Evolutionary conservation across 1,140 invertebrate genomes (phyloP), one percentile per base, ranked within the genome.

Genomic region (Matsumurasca onukii): DNA sequence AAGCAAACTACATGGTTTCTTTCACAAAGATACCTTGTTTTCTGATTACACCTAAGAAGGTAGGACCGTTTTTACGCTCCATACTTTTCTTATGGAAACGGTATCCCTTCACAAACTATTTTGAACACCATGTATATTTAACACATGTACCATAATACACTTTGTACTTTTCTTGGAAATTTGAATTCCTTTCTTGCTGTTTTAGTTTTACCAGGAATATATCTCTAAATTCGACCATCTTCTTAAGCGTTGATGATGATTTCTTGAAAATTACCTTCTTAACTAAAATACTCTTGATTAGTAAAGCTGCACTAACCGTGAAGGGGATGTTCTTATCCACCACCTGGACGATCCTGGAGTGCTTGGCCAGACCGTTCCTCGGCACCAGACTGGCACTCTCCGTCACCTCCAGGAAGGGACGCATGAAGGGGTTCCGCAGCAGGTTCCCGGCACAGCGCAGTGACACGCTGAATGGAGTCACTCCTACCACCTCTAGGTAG

Each of bases 401-500:
- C 5, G n/a, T 22, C 49, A 51, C 49, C 49, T 22, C 17, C 5
- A 51, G 17, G 17, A 17, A 51, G n/a, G 49, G 49, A 5, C 49
- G n/a, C 49, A 51, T 51, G 17, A 20, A 20, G 49, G n/a, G n/a
- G 49, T 51, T 17, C n/a, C 24, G n/a, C 49, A 51, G 3, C 17
- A 51, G 49, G 3, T 17, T 17, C 3, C 49, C 49, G 5, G 3
- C 3, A n/a, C 49, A 51, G n/a, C n/a, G 49, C n/a, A 51, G 49
- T 22, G 3, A 5, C n/a, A 51, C 49, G 49, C 49, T 51, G 49
- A 51, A 51, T 17, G 49, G 49, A 22, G 49, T 51, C 3, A 51
- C n/a, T 20, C 24, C 49, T 20, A 51, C 49, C 24, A 51, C 49
- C 24, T 51, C n/a, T 22, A 51, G 49, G 49, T 51, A 51, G n/a